Base-by-base conservation (phyloP, 2,113 vertebrate genomes). In the Sander lucioperca region DNA sequence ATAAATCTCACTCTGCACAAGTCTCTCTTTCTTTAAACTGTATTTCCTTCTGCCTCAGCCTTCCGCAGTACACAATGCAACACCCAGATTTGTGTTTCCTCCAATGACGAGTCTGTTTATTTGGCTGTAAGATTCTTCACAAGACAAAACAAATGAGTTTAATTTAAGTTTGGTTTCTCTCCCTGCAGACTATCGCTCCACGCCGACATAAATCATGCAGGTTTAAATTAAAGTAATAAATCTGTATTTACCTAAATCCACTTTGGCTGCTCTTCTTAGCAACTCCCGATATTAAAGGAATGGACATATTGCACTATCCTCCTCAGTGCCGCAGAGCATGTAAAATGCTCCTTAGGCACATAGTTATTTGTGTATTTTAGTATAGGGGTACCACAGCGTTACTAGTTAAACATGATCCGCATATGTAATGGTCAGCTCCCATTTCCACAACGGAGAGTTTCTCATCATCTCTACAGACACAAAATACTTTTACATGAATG, bases 311-410 rank as follows among this genome's bases (percentile, higher is more conserved):
- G 25, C 48, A 2, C 14, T 3, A 13, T 51, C 21, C 47, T 15
- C 65, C n/a, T 53, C 53, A 6, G 47, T 25, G 57, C 6, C 3
- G 5, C 39, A n/a, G 48, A 64, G 50, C 81, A 53, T 13, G 8
- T 59, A 15, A 65, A 62, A 64, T 4, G 50, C 23, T 63, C 45
- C 57, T 73, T 4, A 27, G 25, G 48, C 68, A 25, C 14, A 19
- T 15, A 62, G 79, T 81, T 83, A 72, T 83, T 51, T 69, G 79
- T 86, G 82, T 65, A 30, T 76, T 69, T 79, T 59, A 63, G 30
- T 66, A 54, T 47, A 53, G 77, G 77, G 36, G 36, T 54, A 27
- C 10, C 15, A 51, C 57, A 3, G 47, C 64, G 79, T 79, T 56
- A 83, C 66, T 67, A 53, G 71, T 56, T 39, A 50, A 75, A 86